These are phyloP conservation scores for Ylistrum balloti DNA, from an alignment of 1,140 invertebrate genomes.

Conservation along the genomic window DNA sequence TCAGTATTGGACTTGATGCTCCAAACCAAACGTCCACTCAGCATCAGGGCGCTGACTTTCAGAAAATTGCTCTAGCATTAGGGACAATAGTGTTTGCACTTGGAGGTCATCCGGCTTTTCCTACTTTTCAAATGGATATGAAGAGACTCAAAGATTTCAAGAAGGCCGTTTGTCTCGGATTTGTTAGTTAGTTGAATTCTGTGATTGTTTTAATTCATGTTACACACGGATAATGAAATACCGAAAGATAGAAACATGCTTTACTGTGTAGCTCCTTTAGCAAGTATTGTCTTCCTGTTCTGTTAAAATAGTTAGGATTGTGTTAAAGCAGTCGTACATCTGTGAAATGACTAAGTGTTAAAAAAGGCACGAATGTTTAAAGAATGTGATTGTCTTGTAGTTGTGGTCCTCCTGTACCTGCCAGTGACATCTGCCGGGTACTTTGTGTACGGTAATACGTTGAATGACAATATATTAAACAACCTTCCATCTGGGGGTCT, in stretches of 20 bases:
- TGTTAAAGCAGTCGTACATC: too few relatives aligned
- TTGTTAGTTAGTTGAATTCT: slow-evolving; percentile 73
- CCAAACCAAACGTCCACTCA: not conserved
- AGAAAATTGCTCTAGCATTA: slow-evolving; percentile 80
- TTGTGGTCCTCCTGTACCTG: slow-evolving; percentile 78
- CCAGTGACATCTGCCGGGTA: slow-evolving; percentile 75
- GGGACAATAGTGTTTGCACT: slow-evolving; percentile 83
- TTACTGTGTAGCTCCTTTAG: too few relatives aligned
- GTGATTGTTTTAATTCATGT: too few relatives aligned
- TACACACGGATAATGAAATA: too few relatives aligned
- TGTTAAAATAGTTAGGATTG: too few relatives aligned
- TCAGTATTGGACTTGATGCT: slow-evolving; percentile 62
- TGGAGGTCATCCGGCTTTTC: slow-evolving; percentile 82
- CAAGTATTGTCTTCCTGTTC: too few relatives aligned
- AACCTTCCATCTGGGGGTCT: slow-evolving; percentile 79
- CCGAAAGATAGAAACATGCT: too few relatives aligned
- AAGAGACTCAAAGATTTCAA: slow-evolving; percentile 81
- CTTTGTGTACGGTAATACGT: slow-evolving; percentile 54
- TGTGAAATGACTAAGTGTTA: too few relatives aligned
- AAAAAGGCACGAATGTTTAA: too few relatives aligned
- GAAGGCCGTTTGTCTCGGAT: slow-evolving; percentile 80
- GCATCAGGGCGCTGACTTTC: slow-evolving; percentile 57
- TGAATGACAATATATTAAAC: slow-evolving; percentile 85
- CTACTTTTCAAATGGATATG: slow-evolving; percentile 84
- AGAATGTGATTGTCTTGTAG: slow-evolving; percentile 67